Conservation (phyloP, 2,797 vertebrate genomes). For the Potorous gilbertii region DNA sequence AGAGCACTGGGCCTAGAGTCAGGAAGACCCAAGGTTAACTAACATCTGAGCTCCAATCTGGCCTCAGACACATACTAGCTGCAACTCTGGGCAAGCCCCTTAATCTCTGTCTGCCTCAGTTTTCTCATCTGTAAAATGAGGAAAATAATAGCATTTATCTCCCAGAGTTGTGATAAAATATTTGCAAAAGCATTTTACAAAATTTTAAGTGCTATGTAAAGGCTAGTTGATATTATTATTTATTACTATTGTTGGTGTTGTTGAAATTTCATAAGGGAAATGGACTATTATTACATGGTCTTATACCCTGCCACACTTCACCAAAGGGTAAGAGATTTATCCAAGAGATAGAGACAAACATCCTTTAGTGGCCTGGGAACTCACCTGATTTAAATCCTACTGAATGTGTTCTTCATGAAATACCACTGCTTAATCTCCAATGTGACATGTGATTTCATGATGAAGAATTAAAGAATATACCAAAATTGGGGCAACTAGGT, state of each 20-base stretch:
- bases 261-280: not conserved
- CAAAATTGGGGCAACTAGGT: not conserved
- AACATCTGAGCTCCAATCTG: not conserved
- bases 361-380: not conserved
- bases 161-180: not conserved
- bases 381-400: not conserved
- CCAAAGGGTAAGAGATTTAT: not conserved
- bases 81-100: not conserved
- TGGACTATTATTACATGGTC: not conserved
- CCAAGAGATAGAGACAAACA: not conserved
- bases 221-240: not conserved
- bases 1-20: not conserved
- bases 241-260: too few relatives aligned
- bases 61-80: not conserved
- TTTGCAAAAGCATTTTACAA: not conserved
- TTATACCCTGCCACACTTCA: not conserved
- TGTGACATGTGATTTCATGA: not conserved
- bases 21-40: not conserved
- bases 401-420: not conserved
- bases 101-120: not conserved
- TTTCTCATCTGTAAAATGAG: not conserved
- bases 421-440: not conserved
- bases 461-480: not conserved
- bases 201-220: not conserved
- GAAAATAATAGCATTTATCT: not conserved